phyloP scores from a whole-genome alignment of 2,797 vertebrate genomes.

The Enoplosus armatus region DNA sequence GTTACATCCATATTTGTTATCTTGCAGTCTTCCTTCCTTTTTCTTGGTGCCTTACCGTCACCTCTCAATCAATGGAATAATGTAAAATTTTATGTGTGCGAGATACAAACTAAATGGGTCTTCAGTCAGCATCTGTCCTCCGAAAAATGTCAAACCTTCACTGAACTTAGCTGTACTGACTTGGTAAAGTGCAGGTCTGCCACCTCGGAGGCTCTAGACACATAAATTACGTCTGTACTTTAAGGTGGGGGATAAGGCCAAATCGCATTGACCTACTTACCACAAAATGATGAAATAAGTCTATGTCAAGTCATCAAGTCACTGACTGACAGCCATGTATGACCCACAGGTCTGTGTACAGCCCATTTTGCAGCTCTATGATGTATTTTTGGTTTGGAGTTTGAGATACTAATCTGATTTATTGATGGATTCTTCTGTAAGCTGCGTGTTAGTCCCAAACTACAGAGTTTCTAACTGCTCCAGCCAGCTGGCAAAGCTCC shows the following conservation, averaged over 20 bases:
- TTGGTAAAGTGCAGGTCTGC: background rate
- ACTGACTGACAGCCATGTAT: constrained; percentile 4
- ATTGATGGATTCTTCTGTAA: constrained; percentile 52
- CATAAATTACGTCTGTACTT: background rate
- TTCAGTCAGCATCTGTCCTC: background rate
- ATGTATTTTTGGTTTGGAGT: constrained; percentile 33
- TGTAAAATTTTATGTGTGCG: background rate
- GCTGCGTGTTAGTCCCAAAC: constrained; percentile 35
- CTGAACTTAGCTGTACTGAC: no score
- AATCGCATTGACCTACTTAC: constrained; percentile 20
- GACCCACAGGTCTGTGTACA: background rate
- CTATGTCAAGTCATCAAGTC: constrained; percentile 14
- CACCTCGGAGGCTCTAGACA: background rate
- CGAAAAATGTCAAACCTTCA: background rate
- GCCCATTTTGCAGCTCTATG: constrained; percentile 6
- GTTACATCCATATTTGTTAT: background rate
- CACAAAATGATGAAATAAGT: constrained; percentile 24
- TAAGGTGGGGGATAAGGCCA: background rate
- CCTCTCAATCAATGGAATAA: background rate
- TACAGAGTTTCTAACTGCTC: constrained; percentile 37
- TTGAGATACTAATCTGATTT: constrained; percentile 57
- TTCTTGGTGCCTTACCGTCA: background rate
- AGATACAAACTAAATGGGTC: background rate
- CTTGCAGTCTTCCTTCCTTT: background rate
- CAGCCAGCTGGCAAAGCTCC: constrained; percentile 58